Conservation (phyloP, 2,888 invertebrate species). For the Acronicta alni region DNA sequence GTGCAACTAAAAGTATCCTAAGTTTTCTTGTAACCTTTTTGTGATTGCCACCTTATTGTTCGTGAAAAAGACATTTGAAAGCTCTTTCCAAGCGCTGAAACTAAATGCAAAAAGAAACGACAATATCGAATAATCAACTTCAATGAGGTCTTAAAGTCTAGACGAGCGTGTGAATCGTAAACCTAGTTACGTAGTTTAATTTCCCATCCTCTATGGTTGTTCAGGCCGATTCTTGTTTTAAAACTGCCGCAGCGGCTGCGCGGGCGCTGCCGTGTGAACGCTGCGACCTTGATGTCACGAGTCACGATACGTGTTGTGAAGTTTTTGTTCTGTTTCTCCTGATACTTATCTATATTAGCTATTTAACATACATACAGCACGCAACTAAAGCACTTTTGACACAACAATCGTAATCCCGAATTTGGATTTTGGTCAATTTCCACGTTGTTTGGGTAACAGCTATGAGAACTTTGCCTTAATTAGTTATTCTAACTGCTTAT, state of each 20-base stretch:
- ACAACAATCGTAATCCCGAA: constrained; percentile 31
- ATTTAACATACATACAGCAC: constrained; percentile 53
- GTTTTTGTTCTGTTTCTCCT: constrained; percentile 64
- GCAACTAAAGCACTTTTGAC: constrained; percentile 21
- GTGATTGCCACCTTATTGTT: not conserved
- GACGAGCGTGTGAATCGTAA: constrained; percentile 48
- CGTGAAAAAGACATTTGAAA: not conserved
- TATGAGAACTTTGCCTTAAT: constrained; percentile 28
- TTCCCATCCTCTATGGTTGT: constrained; percentile 62
- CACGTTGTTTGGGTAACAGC: constrained; percentile 25
- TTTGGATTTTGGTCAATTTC: constrained; percentile 23
- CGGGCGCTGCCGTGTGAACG: constrained; percentile 76
- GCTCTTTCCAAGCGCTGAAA: not conserved
- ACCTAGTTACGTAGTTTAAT: constrained; percentile 51
- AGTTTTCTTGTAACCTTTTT: not conserved
- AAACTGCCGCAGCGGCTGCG: constrained; percentile 28
- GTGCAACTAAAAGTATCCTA: not conserved
- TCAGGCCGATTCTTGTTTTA: constrained; percentile 40
- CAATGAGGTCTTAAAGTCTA: constrained; percentile 18
- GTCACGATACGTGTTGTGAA: constrained; percentile 63
- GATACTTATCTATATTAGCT: constrained; percentile 53
- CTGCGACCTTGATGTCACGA: constrained; percentile 76
- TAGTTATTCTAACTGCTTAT: constrained; percentile 23
- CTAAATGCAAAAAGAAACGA: not conserved
- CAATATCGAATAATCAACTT: constrained; percentile 13